Conservation (phyloP, 1,140 invertebrate species). For the Pteromalus puparum region DNA sequence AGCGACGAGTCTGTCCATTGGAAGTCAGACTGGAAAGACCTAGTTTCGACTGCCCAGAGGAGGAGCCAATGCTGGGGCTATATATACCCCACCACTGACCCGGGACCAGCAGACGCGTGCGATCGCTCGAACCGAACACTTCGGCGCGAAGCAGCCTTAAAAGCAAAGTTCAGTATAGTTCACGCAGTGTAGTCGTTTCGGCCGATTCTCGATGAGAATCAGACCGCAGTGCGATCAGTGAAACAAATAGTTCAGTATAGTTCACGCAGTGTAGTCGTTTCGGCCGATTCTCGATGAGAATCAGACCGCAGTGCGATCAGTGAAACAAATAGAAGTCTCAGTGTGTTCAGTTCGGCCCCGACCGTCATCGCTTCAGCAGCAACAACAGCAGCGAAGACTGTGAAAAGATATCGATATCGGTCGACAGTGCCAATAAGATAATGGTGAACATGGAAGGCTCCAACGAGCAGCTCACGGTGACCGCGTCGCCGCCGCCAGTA, state of each 20-base stretch:
- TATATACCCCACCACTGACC: conserved; percentile 47
- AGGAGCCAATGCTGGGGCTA: conserved; percentile 43
- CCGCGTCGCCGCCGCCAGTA: conserved; percentile 74
- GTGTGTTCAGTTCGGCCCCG: too few species aligned
- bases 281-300: too few species aligned
- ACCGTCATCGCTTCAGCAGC: too few species aligned
- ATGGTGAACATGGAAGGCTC: conserved; percentile 77
- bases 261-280: too few species aligned
- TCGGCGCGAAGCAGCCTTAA: not conserved
- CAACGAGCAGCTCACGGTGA: conserved; percentile 70
- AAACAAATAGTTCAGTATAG: too few species aligned
- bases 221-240: too few species aligned
- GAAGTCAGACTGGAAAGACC: not conserved
- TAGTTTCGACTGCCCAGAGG: conserved; percentile 38
- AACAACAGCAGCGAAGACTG: too few species aligned
- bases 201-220: not conserved
- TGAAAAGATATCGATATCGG: too few species aligned
- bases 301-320: too few species aligned
- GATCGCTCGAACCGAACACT: conserved; percentile 51
- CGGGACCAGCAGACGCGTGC: conserved; percentile 55
- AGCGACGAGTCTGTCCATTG: not conserved
- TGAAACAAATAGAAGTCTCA: too few species aligned
- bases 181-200: not conserved
- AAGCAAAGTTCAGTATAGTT: not conserved
- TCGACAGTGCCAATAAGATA: conserved; percentile 47